Conservation (phyloP, 2,888 invertebrate genomes). For the Keiferia lycopersicella region DNA sequence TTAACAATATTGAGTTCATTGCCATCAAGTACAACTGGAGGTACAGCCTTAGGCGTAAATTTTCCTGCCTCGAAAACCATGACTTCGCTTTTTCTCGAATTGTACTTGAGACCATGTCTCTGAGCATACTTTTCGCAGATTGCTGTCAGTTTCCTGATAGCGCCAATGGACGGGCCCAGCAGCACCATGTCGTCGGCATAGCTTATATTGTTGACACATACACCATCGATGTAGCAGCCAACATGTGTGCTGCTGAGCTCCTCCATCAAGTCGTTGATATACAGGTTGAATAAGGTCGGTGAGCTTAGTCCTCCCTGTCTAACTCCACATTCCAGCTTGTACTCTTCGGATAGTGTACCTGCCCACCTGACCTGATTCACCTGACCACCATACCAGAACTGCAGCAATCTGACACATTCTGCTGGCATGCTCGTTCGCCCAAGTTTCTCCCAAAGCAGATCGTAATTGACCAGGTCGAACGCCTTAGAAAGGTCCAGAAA, state of each 20-base stretch:
- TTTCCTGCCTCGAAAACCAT: constrained; percentile 8
- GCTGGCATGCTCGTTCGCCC: neutral
- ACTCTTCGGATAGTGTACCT: constrained; percentile 9
- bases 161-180: constrained; percentile 13
- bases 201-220: neutral
- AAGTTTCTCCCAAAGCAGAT: constrained; percentile 8
- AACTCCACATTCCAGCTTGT: constrained; percentile 24
- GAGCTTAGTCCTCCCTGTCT: constrained; percentile 13
- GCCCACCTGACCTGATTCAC: constrained; percentile 26
- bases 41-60: neutral
- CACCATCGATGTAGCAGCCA: constrained; percentile 8
- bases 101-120: constrained; percentile 5
- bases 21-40: neutral
- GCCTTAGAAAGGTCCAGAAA: constrained; percentile 15
- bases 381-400: constrained; percentile 23
- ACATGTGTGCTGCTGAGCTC: constrained; percentile 6
- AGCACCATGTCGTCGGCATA: constrained; percentile 21
- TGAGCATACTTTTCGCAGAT: constrained; percentile 2
- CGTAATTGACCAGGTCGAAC: constrained; percentile 14
- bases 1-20: neutral
- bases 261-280: constrained; percentile 12
- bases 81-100: neutral
- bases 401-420: neutral
- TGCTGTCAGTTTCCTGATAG: neutral
- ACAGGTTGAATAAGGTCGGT: constrained; percentile 11